Evolutionary conservation across 1,140 invertebrate genomes (phyloP), one percentile per base, ranked within the genome.

Genomic region (Ericerus pela): DNA sequence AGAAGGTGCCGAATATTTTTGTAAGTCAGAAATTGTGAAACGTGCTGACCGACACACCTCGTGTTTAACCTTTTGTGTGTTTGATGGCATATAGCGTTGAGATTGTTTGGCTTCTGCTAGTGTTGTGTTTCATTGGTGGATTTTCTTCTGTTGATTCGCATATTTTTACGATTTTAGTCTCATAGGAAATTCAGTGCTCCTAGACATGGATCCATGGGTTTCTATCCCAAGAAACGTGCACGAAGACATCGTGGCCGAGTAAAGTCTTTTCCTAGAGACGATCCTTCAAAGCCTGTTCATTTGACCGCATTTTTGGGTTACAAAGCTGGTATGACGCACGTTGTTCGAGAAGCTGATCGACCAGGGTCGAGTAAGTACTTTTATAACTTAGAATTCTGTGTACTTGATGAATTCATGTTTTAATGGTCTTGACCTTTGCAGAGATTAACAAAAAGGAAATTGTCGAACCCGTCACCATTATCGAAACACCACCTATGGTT

Each of bases 361-460:
- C 95, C 94, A 68, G 96, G 96, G 58, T 98, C 94, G 73, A 98
- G 92, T 96, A 75, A 85, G 89, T 83, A 54, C 16, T 51, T 36
- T 12, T n/a, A n/a, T n/a, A n/a, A n/a, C n/a, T n/a, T n/a, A n/a
- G n/a, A n/a, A 14, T 4, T 16, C 22, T 14, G n/a, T 26, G 0
- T 16, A n/a, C n/a, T n/a, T n/a, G n/a, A n/a, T n/a, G n/a, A n/a
- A n/a, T 43, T 11, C 14, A 27, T 4, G 10, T 11, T 51, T 36
- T 16, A 58, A 6, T 1, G n/a, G 20, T 56, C 58, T 56, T 51
- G 62, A 60, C n/a, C 62, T 64, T 70, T 74, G 47, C 69, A 94
- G 94, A 99, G 79, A 85, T 97, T 26, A 97, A 99, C 77, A 99
- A 99, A 76, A 99, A 99, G 71, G 96, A 99, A 76, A 92, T 99